A percentile compares a stretch with the other conserved stretches of the same genome.
phyloP scores from a whole-genome alignment of 1,140 invertebrate genomes.

The Teleogryllus occipitalis region DNA sequence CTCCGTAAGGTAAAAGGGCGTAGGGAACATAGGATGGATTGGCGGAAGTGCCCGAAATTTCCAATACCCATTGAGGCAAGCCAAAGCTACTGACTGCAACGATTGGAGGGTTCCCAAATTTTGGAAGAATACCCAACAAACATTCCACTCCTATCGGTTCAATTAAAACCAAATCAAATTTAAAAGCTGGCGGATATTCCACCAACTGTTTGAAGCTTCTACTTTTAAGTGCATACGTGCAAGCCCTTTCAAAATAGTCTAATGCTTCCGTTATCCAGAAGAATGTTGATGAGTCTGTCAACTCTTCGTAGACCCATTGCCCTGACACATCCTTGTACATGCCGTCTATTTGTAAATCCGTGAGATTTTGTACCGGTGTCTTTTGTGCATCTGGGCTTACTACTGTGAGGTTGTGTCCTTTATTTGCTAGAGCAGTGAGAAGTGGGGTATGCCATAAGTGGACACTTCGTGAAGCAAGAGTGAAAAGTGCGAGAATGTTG shows the following conservation, averaged over 20 bases:
- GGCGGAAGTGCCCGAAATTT: background rate
- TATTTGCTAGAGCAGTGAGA: background rate
- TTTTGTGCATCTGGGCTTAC: constrained; percentile 28
- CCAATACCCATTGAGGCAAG: background rate
- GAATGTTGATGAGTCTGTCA: background rate
- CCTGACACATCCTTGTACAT: background rate
- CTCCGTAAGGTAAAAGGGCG: constrained; percentile 30
- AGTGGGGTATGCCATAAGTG: constrained; percentile 8
- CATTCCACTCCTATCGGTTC: constrained; percentile 47
- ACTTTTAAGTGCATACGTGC: background rate
- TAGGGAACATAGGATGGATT: constrained; percentile 27
- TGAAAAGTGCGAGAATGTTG: constrained; percentile 24
- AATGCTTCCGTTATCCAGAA: too few species aligned
- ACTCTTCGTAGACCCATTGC: background rate
- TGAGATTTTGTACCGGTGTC: constrained; percentile 33
- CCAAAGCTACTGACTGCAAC: constrained; percentile 28
- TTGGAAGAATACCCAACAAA: constrained; percentile 37
- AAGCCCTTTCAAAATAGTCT: background rate
- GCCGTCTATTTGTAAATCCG: constrained; percentile 2
- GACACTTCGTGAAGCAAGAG: constrained; percentile 9
- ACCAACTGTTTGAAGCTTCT: background rate
- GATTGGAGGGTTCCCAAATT: constrained; percentile 32
- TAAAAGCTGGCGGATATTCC: constrained; percentile 8
- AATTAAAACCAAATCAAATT: constrained; percentile 46
- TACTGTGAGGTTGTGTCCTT: background rate